Evolutionary conservation across 2,113 vertebrate genomes (phyloP), one percentile per base, ranked within the genome.

Genomic region (Heloderma charlesbogerti): DNA sequence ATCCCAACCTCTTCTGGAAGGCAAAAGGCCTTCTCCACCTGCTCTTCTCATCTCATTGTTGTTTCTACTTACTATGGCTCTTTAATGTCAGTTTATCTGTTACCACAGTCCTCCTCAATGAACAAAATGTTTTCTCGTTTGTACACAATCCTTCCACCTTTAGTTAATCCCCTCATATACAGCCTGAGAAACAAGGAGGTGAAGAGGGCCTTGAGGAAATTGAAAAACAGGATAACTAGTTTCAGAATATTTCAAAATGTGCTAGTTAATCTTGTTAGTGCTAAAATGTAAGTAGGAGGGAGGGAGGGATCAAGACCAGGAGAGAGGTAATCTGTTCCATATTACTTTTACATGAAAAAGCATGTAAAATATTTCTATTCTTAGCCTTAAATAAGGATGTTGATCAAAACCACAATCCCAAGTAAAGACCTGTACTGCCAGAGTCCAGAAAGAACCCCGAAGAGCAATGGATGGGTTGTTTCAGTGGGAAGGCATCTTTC

Each of bases 101-200:
- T 4, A 1, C 90, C 93, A 0, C 94, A 63, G 16, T 92, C 91
- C 29, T 20, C 51, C 1, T 0, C 57, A 18, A 3, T 43, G 1
- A 94, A 92, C 80, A 95, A 96, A 89, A 3, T 91, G 4, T 48
- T 96, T 34, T 94, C 93, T 90, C 37, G 96, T 69, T 34, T 96
- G 1, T 96, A 96, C 77, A 95, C 95, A 1, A 45, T 91, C 6
- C 15, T 95, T 51, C 94, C 92, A 13, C 94, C 94, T 71, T 84
- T 74, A 3, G 80, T 96, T 34, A 96, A 95, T 0, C 86, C 60
- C 18, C 27, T 95, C 12, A 93, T 96, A 95, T 96, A 96, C 9
- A 96, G 91, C 3, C 66, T 96, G 51, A 95, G 92, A 15, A 96
- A 95, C 71, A 96, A 95, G 43, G 91, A 97, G 88, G 92, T 96